Conservation (phyloP, 2,888 invertebrate genomes). For the Tipula confusa region DNA sequence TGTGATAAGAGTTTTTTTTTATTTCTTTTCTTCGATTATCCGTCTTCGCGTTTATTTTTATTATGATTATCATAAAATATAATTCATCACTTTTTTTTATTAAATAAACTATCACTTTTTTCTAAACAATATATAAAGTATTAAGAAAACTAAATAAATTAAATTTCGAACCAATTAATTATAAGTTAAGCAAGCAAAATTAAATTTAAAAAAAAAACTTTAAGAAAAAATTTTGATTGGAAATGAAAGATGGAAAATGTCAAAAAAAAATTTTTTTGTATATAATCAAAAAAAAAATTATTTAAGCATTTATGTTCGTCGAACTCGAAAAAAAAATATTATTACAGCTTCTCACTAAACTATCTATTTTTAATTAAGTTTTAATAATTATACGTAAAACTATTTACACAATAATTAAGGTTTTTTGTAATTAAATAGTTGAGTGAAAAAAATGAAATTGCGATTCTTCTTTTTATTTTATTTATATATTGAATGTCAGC, state of each 20-base stretch:
- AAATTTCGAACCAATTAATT: neutral
- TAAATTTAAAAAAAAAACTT: neutral
- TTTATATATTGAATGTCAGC: conserved; percentile 29
- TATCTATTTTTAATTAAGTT: neutral
- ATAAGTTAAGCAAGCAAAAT: neutral
- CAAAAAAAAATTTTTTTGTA: neutral
- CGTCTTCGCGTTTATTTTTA: conserved; percentile 6
- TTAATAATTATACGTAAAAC: neutral
- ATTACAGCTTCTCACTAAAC: neutral
- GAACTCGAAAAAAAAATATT: neutral
- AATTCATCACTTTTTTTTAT: conserved; percentile 1
- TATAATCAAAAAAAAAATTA: neutral
- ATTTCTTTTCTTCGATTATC: neutral
- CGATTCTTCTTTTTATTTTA: conserved; percentile 30
- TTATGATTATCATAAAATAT: neutral
- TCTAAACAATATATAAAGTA: neutral
- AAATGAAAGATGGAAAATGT: conserved; percentile 7
- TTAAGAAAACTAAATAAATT: neutral
- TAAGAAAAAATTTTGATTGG: neutral
- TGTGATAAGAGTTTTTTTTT: neutral
- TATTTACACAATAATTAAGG: conserved; percentile 5
- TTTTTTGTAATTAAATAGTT: neutral
- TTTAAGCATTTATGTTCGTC: conserved; percentile 14
- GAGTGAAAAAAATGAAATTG: conserved; percentile 27
- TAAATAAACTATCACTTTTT: conserved; percentile 20